A percentile compares a stretch with the other conserved stretches of the same genome.
Conservation (phyloP, 1,140 invertebrate genomes). For the Ceratosolen solmsi region DNA sequence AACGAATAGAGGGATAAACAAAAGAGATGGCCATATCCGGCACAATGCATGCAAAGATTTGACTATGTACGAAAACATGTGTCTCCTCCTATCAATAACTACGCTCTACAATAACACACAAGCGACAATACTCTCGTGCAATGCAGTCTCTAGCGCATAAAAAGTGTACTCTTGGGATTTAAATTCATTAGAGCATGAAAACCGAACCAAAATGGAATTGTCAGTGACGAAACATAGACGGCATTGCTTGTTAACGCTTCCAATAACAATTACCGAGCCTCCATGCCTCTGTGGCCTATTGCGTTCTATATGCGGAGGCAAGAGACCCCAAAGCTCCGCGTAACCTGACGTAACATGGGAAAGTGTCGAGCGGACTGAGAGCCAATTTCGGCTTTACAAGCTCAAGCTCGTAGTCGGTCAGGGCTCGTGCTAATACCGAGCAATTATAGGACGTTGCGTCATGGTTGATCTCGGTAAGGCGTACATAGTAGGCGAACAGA, state of each 20-base stretch:
- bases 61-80: neutral
- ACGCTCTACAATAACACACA: neutral
- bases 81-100: neutral
- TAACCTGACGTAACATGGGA: neutral
- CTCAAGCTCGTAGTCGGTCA: neutral
- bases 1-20: neutral
- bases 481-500: neutral
- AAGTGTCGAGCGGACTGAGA: neutral
- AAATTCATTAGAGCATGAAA: constrained; percentile 33
- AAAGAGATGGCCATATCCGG: neutral
- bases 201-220: constrained; percentile 13
- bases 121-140: neutral
- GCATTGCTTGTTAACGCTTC: constrained; percentile 26
- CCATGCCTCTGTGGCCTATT: neutral
- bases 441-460: neutral
- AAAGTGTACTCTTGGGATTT: neutral
- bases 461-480: neutral
- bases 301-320: neutral
- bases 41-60: neutral
- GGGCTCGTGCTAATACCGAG: neutral
- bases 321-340: neutral
- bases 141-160: neutral
- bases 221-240: neutral
- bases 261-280: constrained; percentile 38
- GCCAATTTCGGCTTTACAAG: constrained; percentile 14